Evolutionary conservation across 2,888 invertebrate genomes (phyloP).

Genomic region (Sceliomorpha sp.): DNA sequence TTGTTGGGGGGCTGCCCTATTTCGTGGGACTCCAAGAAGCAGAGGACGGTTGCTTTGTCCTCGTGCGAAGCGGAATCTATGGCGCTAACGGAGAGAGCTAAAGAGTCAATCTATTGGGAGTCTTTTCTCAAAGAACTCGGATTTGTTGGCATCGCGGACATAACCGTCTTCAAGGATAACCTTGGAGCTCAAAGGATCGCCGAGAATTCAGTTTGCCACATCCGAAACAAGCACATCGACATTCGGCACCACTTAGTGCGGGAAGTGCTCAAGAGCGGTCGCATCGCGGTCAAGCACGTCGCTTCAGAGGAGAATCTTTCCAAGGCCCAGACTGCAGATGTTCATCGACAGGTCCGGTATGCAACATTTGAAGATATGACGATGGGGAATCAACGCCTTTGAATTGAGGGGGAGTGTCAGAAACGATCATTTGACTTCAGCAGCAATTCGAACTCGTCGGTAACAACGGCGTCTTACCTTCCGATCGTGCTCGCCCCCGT

Average conservation of each 20-base stretch:
- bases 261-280: too few relatives aligned
- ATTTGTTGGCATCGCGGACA: background rate
- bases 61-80: too few relatives aligned
- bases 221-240: too few relatives aligned
- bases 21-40: slow-evolving; percentile 16
- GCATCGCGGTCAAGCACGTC: too few relatives aligned
- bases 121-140: background rate
- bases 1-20: slow-evolving; percentile 9
- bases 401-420: background rate
- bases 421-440: background rate
- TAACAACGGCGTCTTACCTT: too few relatives aligned
- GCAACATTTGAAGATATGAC: background rate
- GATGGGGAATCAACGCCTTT: background rate
- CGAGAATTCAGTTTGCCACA: too few relatives aligned
- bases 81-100: background rate
- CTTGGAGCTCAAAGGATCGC: too few relatives aligned
- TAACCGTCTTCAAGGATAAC: background rate
- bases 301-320: background rate
- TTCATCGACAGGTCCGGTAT: too few relatives aligned
- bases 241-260: too few relatives aligned
- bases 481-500: too few relatives aligned
- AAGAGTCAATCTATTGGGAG: slow-evolving; percentile 1
- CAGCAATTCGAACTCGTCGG: too few relatives aligned
- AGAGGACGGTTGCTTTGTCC: slow-evolving; percentile 6
- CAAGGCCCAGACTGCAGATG: background rate